phyloP scores from a whole-genome alignment of 2,113 vertebrate genomes.

The Chinchilla lanigera region DNA sequence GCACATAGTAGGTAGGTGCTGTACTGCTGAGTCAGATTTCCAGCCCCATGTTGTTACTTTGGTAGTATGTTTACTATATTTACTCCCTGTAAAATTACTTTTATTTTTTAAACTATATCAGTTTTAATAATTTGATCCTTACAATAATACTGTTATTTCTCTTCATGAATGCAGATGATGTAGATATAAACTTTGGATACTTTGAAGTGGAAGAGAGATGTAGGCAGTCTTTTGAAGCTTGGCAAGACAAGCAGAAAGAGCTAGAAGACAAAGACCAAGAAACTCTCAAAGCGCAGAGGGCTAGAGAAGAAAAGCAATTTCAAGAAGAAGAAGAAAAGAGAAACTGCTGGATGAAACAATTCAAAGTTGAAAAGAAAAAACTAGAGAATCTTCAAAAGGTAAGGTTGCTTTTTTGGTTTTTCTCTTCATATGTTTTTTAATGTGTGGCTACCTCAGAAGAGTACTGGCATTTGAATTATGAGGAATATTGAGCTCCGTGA shows the following conservation, averaged over 20 bases:
- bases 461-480: background rate
- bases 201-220: constrained; percentile 85
- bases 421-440: background rate
- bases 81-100: constrained; percentile 52
- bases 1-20: background rate
- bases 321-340: constrained; percentile 85
- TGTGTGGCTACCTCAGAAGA: background rate
- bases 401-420: constrained; percentile 52
- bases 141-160: background rate
- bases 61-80: background rate
- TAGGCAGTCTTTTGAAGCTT: constrained; percentile 82
- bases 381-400: constrained; percentile 88
- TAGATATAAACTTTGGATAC: constrained; percentile 82
- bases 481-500: background rate
- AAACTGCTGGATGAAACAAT: constrained; percentile 81
- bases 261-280: constrained; percentile 81
- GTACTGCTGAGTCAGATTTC: background rate
- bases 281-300: constrained; percentile 79
- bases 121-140: constrained; percentile 52
- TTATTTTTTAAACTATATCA: background rate
- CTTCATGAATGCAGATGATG: constrained; percentile 79
- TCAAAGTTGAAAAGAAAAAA: constrained; percentile 88
- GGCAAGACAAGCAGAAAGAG: constrained; percentile 85
- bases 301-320: constrained; percentile 79
- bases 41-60: background rate